Percentiles rank a stretch among this genome's conserved stretches.
phyloP scores from a whole-genome alignment of 2,113 vertebrate species.

The Rhizomys pruinosus region DNA sequence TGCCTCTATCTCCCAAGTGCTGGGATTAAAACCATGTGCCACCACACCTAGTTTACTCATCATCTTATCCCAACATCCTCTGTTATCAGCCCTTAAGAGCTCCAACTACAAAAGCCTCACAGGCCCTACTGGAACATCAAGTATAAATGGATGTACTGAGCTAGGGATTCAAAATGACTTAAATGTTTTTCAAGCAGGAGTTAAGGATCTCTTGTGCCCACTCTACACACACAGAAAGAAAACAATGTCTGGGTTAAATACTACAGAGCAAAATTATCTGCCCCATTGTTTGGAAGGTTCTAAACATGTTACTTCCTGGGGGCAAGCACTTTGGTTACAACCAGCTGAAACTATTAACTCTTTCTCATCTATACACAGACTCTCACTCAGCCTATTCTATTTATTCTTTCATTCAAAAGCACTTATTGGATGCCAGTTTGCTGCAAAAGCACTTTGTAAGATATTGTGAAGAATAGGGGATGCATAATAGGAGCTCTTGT shows the following conservation, averaged over 20 bases:
- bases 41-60: no score
- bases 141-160: background rate
- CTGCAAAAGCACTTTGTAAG: background rate
- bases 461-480: background rate
- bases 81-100: background rate
- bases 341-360: background rate
- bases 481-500: conserved; percentile 38
- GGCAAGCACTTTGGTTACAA: background rate
- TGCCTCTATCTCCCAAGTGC: no score
- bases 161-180: background rate
- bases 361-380: background rate
- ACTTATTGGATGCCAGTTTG: conserved; percentile 4
- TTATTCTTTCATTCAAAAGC: conserved; percentile 35
- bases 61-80: background rate
- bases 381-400: background rate
- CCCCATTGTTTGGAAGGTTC: background rate
- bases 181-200: background rate
- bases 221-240: background rate
- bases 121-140: background rate
- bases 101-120: background rate
- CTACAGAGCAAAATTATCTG: background rate
- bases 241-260: background rate
- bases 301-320: background rate
- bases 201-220: background rate
- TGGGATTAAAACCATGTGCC: no score